Conservation (phyloP, 2,113 vertebrate species). For the Ibidorhyncha struthersii region DNA sequence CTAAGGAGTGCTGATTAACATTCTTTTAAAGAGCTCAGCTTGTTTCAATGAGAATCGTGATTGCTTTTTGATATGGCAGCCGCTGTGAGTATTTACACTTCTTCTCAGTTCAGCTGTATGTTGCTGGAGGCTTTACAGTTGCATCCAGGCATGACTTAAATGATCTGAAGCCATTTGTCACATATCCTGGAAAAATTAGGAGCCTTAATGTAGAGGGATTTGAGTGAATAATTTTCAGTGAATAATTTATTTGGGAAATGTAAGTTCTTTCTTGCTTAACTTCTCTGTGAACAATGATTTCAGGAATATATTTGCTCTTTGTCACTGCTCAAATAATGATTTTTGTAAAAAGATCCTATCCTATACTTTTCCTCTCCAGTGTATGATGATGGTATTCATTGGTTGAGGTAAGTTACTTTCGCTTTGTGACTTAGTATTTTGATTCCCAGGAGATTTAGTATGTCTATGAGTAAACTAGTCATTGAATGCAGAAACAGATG, state of each 20-base stretch:
- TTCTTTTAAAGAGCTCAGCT: not conserved
- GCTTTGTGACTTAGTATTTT: not conserved
- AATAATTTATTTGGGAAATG: not conserved
- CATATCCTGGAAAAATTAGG: not conserved
- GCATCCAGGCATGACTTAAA: not conserved
- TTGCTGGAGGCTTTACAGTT: not conserved
- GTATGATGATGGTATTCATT: not conserved
- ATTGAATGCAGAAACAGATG: not conserved
- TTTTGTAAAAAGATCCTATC: not conserved
- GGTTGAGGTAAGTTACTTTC: not conserved
- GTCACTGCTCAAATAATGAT: not conserved
- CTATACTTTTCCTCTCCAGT: not conserved
- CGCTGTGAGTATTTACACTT: constrained; percentile 6
- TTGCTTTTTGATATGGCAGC: constrained; percentile 5
- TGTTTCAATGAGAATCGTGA: not conserved
- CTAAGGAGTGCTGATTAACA: not conserved
- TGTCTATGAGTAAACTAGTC: not conserved
- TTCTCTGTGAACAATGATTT: not conserved
- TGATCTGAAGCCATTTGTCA: not conserved
- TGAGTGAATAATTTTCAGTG: not conserved
- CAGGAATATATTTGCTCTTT: not conserved
- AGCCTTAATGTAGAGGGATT: not conserved
- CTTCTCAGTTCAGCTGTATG: not conserved
- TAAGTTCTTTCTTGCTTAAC: not conserved
- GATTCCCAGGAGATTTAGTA: not conserved